These are phyloP conservation scores for Merodon equestris DNA, from an alignment of 2,888 invertebrate species.

Conservation along the genomic window DNA sequence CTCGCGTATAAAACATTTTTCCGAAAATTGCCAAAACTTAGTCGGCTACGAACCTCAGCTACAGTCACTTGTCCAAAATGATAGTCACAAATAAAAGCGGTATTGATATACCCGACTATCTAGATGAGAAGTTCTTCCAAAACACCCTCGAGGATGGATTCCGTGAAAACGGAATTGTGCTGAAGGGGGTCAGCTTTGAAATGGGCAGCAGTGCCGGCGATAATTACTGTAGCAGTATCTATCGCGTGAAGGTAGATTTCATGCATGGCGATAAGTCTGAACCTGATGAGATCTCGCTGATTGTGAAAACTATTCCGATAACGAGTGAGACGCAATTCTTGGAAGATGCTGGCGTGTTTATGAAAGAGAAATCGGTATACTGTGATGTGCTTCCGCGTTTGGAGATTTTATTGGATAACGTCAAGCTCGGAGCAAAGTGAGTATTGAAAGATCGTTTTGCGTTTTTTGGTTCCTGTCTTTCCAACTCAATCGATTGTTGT, in stretches of 20 bases:
- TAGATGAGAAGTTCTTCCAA: constrained; percentile 73
- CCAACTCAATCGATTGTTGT: too few relatives aligned
- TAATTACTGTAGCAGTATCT: constrained; percentile 76
- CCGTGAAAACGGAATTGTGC: constrained; percentile 69
- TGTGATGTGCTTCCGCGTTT: constrained; percentile 77
- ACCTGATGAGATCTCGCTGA: constrained; percentile 70
- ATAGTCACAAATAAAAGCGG: constrained; percentile 24
- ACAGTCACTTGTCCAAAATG: constrained; percentile 15
- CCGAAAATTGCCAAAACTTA: constrained; percentile 3
- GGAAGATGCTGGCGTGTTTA: constrained; percentile 78
- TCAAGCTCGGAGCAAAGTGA: constrained; percentile 74
- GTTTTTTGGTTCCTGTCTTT: too few relatives aligned
- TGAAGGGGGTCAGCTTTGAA: constrained; percentile 72
- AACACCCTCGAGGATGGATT: constrained; percentile 74
- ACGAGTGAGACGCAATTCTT: constrained; percentile 73
- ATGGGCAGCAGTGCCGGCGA: constrained; percentile 76
- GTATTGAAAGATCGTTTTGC: constrained; percentile 27
- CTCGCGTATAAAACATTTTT: too few relatives aligned
- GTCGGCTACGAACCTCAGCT: constrained; percentile 13
- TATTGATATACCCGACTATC: constrained; percentile 70
- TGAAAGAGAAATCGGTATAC: constrained; percentile 78
- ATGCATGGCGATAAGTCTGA: constrained; percentile 32
- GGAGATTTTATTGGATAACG: constrained; percentile 75
- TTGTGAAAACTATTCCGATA: constrained; percentile 76
- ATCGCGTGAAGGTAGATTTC: constrained; percentile 72